A percentile compares a stretch with the other conserved stretches of the same genome.
Evolutionary conservation across 2,113 vertebrate genomes (phyloP).

Genomic region (Onychostruthus taczanowskii): DNA sequence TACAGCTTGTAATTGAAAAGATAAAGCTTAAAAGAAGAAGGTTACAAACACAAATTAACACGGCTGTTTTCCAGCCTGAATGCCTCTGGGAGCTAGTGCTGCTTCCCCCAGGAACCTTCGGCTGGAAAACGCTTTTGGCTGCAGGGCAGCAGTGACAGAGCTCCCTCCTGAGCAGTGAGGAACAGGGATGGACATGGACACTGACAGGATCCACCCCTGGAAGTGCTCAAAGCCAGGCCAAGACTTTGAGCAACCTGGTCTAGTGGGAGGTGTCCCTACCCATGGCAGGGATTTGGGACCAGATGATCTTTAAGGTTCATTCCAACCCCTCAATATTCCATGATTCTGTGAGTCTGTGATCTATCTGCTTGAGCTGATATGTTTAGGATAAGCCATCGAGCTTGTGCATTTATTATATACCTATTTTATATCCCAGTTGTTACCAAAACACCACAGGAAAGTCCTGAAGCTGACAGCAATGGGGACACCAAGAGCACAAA

Average conservation of each 20-base stretch:
- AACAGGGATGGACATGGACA: not conserved
- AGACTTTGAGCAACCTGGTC: not conserved
- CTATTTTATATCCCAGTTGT: not conserved
- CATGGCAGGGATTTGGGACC: not conserved
- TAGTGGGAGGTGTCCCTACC: not conserved
- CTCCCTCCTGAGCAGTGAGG: fast-evolving
- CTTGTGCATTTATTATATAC: not conserved
- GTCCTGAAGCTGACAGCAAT: fast-evolving
- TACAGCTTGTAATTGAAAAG: slow-evolving; percentile 53
- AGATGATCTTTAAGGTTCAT: too few relatives aligned
- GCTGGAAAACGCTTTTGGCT: not conserved
- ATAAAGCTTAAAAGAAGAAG: slow-evolving; percentile 21
- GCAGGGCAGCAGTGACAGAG: not conserved
- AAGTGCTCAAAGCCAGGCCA: not conserved
- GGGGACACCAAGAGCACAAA: not conserved
- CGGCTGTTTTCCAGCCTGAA: not conserved
- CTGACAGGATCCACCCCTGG: not conserved
- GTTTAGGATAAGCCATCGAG: not conserved
- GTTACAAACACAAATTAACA: not conserved
- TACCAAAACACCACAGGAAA: not conserved
- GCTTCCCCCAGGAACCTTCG: not conserved
- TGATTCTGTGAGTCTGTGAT: not conserved
- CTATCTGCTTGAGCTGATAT: not conserved
- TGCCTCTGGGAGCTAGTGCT: not conserved
- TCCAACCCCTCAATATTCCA: fast-evolving